phyloP scores from a whole-genome alignment of 2,797 vertebrate genomes.

The Cercopithecus hamlyni region DNA sequence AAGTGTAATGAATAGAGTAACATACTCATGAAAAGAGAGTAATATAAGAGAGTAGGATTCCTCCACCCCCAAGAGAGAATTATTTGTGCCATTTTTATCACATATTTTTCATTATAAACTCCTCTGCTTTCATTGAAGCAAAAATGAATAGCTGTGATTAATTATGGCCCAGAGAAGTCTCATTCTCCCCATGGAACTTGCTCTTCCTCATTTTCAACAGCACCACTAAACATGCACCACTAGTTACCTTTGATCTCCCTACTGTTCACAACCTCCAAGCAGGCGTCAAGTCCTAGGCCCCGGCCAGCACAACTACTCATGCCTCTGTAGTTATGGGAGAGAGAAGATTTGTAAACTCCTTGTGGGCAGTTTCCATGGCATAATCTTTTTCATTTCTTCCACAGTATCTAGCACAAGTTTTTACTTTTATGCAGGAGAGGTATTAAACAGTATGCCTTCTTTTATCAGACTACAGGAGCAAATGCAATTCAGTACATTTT shows the following conservation, averaged over 20 bases:
- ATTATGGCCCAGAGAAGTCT: not conserved
- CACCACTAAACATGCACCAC: not conserved
- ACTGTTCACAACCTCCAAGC: not conserved
- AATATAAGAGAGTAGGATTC: not conserved
- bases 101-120: not conserved
- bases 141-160: slow-evolving; percentile 25
- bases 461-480: not conserved
- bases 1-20: slow-evolving; percentile 10
- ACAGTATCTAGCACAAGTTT: not conserved
- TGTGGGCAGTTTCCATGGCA: not conserved
- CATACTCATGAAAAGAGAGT: not conserved
- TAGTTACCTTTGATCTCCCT: not conserved
- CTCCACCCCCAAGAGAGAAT: not conserved
- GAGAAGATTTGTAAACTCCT: slow-evolving; percentile 17
- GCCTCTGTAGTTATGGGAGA: not conserved
- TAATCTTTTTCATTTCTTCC: not conserved
- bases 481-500: not conserved
- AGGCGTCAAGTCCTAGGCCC: not conserved
- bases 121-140: slow-evolving; percentile 23
- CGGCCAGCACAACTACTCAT: not conserved
- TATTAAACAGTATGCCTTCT: not conserved
- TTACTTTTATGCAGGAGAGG: not conserved
- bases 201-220: slow-evolving; percentile 17
- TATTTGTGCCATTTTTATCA: not conserved
- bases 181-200: not conserved